Conservation (phyloP, 2,888 invertebrate genomes). For the Glaucopsyche alexis region DNA sequence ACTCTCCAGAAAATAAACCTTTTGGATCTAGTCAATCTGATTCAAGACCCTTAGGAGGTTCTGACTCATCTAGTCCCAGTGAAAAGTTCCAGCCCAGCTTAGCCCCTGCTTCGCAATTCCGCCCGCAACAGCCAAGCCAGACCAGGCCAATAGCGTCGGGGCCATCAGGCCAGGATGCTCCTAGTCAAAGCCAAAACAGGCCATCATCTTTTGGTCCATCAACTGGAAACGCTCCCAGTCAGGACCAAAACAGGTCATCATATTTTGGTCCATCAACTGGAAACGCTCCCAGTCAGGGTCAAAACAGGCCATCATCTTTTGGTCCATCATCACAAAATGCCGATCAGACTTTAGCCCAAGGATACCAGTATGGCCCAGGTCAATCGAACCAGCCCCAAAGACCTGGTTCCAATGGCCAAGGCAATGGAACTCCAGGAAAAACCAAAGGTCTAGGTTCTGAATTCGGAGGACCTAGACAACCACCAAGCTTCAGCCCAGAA, state of each 20-base stretch:
- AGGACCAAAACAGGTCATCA: not conserved
- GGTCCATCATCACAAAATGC: not conserved
- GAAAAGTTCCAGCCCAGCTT: conserved; percentile 15
- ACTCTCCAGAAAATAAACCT: conserved; percentile 24
- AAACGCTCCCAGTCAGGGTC: not conserved
- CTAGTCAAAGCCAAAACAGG: not conserved
- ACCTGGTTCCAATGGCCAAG: conserved; percentile 31
- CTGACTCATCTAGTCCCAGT: conserved; percentile 4
- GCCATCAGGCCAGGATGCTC: conserved; percentile 1
- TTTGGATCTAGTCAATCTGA: conserved; percentile 32
- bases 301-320: conserved; percentile 3
- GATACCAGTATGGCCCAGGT: conserved; percentile 21
- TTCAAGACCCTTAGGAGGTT: not conserved
- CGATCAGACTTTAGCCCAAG: conserved; percentile 13
- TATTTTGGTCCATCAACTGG: not conserved
- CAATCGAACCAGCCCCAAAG: conserved; percentile 1
- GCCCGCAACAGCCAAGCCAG: not conserved
- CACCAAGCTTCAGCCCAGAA: conserved; percentile 66
- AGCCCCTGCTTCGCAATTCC: conserved; percentile 1
- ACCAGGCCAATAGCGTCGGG: not conserved
- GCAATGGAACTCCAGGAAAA: conserved; percentile 33
- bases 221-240: not conserved
- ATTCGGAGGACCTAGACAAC: conserved; percentile 66
- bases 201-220: not conserved
- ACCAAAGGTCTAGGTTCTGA: conserved; percentile 54